phyloP scores from a whole-genome alignment of 2,888 invertebrate genomes.

The Lasioglossum morio region DNA sequence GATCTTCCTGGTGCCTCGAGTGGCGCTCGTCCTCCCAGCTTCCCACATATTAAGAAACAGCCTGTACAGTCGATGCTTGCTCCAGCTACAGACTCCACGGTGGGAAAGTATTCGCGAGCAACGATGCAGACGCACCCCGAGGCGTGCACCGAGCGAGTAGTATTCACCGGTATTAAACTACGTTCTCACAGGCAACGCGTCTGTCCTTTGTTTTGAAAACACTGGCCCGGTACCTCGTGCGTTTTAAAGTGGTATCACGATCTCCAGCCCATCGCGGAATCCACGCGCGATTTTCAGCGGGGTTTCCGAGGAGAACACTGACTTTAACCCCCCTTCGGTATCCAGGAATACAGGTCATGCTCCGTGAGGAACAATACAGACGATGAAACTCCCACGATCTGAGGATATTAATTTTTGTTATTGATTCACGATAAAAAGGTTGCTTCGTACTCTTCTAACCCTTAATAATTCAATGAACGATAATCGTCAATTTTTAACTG shows the following conservation, averaged over 20 bases:
- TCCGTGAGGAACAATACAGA: neutral
- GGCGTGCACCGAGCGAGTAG: slow-evolving; percentile 39
- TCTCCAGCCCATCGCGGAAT: neutral
- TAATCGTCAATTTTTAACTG: neutral
- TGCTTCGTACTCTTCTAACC: too few relatives aligned
- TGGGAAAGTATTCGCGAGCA: slow-evolving; percentile 56
- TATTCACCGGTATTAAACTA: slow-evolving; percentile 53
- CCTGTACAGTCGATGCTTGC: slow-evolving; percentile 19
- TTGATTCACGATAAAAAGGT: too few relatives aligned
- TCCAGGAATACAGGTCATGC: neutral
- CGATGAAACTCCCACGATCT: neutral
- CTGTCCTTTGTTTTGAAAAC: slow-evolving; percentile 53
- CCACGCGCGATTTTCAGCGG: neutral
- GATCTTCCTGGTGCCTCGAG: neutral
- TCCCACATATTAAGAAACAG: slow-evolving; percentile 18
- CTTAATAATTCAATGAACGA: neutral
- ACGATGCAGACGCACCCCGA: slow-evolving; percentile 51
- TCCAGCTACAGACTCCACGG: slow-evolving; percentile 39
- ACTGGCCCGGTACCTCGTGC: slow-evolving; percentile 14
- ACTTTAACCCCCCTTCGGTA: neutral
- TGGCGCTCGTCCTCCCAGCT: neutral
- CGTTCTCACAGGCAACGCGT: slow-evolving; percentile 55
- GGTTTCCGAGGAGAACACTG: neutral
- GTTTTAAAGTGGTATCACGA: slow-evolving; percentile 9
- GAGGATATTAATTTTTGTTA: neutral